Conservation (phyloP, 2,113 vertebrate species). For the Prunella himalayana region DNA sequence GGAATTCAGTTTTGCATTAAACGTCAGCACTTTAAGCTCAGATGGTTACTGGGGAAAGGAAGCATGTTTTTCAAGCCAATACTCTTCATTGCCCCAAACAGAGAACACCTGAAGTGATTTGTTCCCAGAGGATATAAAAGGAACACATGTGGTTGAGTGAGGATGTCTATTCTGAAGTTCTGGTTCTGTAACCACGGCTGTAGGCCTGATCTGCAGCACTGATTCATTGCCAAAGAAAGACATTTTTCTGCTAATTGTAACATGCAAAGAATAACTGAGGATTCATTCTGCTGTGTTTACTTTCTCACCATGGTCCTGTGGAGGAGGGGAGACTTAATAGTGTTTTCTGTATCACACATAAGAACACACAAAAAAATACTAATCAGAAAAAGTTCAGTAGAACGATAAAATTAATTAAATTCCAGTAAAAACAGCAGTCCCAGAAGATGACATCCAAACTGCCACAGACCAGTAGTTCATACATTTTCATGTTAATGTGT, state of each 20-base stretch:
- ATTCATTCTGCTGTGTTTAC: background rate
- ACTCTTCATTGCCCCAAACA: background rate
- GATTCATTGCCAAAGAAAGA: fast-evolving
- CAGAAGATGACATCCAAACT: background rate
- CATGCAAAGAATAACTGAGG: background rate
- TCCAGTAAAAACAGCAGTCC: background rate
- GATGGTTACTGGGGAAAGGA: background rate
- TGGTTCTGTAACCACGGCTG: background rate
- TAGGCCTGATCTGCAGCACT: background rate
- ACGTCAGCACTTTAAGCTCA: background rate
- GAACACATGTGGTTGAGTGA: fast-evolving
- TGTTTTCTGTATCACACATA: background rate
- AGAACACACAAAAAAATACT: background rate
- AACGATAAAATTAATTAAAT: background rate
- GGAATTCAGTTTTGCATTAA: background rate
- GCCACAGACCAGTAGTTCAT: background rate
- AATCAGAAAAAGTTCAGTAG: background rate
- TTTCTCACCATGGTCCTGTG: background rate
- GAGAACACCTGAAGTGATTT: background rate
- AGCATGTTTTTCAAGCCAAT: background rate
- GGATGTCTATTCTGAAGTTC: background rate
- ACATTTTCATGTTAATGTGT: background rate
- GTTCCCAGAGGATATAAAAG: background rate
- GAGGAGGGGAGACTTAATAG: background rate
- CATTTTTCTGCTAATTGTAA: fast-evolving